Evolutionary conservation across 1,140 invertebrate species (phyloP), one percentile per base, ranked within the genome.

Genomic region (Meloidogyne floridensis): DNA sequence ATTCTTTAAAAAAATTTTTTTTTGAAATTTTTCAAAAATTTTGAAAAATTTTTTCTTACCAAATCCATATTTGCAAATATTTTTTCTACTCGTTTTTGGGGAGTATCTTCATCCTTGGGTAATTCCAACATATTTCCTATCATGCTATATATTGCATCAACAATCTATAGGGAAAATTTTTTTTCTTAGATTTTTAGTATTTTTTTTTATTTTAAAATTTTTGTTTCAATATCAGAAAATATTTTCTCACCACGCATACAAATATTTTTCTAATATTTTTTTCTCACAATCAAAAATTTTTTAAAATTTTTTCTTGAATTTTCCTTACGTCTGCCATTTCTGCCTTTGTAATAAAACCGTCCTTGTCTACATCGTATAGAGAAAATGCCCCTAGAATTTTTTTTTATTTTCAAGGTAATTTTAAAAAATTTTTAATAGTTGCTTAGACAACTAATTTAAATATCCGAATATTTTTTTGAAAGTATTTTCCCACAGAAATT

Each of bases 61-160:
- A 90, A 90, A 85, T 92, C 92, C 91, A 92, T 92, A 76, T 92
- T 91, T 59, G 90, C 88, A 87, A 92, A 92, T 81, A 92, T 92
- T 82, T 92, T 91, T 78, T 92, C 91, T 7, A 92, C 92, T 43
- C 81, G 85, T 86, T 92, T 92, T 79, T 92, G 91, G 1, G 92
- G 91, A 0, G 92, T 92, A 80, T 92, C 91, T 85, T 92, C 91
- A 75, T 92, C 91, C 80, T 92, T 90, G 54, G 91, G 90, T 18
- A 92, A 84, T 77, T 92, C 91, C 4, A 92, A 87, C 86, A 91
- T 91, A 78, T 91, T 91, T 20, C 92, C 92, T 86, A 92, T 89
- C 83, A 91, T 87, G 72, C 88, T 87, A 83, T 92, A 92, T 73
- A 92, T 92, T 51, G 92, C 91, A 73, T 91, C 91, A 6, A 92